Base-by-base conservation (phyloP, 2,113 vertebrate genomes). In the Clupea harengus region DNA sequence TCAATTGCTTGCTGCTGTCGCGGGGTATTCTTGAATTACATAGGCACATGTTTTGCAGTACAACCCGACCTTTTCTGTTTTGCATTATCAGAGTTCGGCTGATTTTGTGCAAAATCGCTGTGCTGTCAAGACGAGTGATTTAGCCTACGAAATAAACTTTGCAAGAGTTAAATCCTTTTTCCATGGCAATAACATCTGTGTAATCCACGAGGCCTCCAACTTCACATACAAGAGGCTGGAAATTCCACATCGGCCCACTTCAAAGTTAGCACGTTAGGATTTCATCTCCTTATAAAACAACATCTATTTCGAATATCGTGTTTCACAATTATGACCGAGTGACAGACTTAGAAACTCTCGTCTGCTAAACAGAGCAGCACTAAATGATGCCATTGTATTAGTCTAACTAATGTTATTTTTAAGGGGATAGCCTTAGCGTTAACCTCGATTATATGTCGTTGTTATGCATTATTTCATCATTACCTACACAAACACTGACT, bases 1-100 rank as follows among this genome's bases (percentile, higher is more conserved):
- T 88, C 87, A 82, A 86, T 89, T 75, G 84, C 83, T 25, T 17
- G 45, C 52, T 67, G 83, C 84, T 82, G 83, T 78, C 45, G 83
- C 81, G 86, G 87, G 81, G 47, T 78, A 25, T 64, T 32, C 54
- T 64, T 67, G 75, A 39, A 54, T 83, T 45, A 39, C 72, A 78
- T 13, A 60, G 54, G 72, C 72, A 32, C 72, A 32, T 78, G 72
- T 39, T 78, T 78, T 78, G 72, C 28, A 39, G 32, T 28, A 78
- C 28, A 15, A 3, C 32, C 72, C 13, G 32, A 32, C 28, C 28
- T 78, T 78, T 78, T 1, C 11, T 39, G 2, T 5, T 78, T 78
- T 78, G 39, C 72, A 15, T 15, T 44, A 78, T 39, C 28, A 17
- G 32, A 67, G 13, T 78, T 28, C 10, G 28, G 11, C 39, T 28